Percentiles rank a stretch among this genome's conserved stretches.
Evolutionary conservation across 2,797 vertebrate species (phyloP).

Genomic region (Alectoris magna): DNA sequence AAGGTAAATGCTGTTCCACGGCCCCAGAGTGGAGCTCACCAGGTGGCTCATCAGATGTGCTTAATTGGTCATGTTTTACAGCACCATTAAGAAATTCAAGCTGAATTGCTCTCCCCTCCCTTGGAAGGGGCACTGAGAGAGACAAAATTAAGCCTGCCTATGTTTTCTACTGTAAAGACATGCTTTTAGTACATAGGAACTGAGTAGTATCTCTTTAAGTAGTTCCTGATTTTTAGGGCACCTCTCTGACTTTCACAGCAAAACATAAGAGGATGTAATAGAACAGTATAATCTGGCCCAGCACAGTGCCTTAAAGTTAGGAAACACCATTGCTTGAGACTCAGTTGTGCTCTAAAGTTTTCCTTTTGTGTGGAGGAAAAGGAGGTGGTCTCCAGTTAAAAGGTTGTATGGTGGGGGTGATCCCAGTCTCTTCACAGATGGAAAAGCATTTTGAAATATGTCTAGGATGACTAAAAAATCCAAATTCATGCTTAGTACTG

Average conservation of each 20-base stretch:
- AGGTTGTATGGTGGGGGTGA: background rate
- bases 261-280: background rate
- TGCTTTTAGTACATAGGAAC: background rate
- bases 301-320: background rate
- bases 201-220: background rate
- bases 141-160: background rate
- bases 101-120: background rate
- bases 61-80: slow-evolving; percentile 1
- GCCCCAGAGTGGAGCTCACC: background rate
- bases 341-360: background rate
- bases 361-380: background rate
- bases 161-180: background rate
- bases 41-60: background rate
- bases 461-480: background rate
- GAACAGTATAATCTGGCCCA: background rate
- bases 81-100: background rate
- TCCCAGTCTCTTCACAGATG: background rate
- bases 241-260: background rate
- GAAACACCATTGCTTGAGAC: background rate
- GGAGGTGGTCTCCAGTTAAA: background rate
- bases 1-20: background rate
- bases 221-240: background rate
- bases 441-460: background rate
- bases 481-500: background rate
- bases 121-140: background rate